phyloP scores from a whole-genome alignment of 2,797 vertebrate species.

The Sebastes matsubarae region DNA sequence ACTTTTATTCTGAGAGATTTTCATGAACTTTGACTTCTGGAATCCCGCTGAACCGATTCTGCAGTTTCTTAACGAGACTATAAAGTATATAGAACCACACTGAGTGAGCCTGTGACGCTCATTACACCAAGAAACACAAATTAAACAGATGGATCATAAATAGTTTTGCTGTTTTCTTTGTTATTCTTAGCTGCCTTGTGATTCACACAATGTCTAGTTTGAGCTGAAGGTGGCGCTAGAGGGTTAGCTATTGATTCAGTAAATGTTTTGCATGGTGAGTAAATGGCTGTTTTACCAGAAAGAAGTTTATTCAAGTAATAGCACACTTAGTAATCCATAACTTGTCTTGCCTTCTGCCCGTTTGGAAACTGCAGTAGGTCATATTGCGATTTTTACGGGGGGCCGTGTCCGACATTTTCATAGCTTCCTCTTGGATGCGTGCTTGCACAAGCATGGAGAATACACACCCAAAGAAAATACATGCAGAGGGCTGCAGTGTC shows the following conservation, averaged over 20 bases:
- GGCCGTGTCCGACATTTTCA: too few species aligned
- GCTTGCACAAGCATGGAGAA: too few species aligned
- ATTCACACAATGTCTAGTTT: background rate
- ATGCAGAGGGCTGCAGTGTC: too few species aligned
- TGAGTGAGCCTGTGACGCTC: background rate
- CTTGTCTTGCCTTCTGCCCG: too few species aligned
- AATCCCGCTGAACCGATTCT: background rate
- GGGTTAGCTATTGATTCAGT: background rate
- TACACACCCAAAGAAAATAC: too few species aligned
- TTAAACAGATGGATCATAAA: background rate
- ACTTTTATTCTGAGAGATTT: conserved; percentile 4
- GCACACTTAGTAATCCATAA: too few species aligned
- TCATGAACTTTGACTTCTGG: conserved; percentile 24
- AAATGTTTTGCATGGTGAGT: background rate
- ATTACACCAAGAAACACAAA: background rate
- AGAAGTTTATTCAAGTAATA: too few species aligned
- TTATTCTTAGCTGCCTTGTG: background rate
- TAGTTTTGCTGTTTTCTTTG: too few species aligned
- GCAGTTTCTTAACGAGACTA: background rate
- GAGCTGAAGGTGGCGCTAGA: background rate
- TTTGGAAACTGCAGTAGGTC: too few species aligned
- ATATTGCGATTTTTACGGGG: too few species aligned
- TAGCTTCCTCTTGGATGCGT: too few species aligned
- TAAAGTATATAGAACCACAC: background rate
- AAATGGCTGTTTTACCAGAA: background rate